phyloP scores from a whole-genome alignment of 2,888 invertebrate genomes.

The Drepanosiphum platanoidis region DNA sequence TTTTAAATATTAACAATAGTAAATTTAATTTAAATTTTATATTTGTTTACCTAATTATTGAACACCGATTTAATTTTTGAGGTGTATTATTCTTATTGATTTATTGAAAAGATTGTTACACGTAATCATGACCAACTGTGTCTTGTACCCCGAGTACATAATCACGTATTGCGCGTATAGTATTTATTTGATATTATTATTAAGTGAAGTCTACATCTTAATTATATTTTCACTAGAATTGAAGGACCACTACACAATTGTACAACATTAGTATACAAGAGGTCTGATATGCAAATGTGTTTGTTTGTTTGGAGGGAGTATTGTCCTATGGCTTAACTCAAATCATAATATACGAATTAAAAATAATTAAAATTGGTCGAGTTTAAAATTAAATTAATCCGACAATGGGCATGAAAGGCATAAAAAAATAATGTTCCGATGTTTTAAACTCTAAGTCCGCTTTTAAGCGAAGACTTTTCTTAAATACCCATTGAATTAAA shows the following conservation, averaged over 20 bases:
- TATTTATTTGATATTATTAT: too few relatives aligned
- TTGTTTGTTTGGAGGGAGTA: background rate
- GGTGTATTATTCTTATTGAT: too few relatives aligned
- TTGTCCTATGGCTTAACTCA: background rate
- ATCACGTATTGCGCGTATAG: too few relatives aligned
- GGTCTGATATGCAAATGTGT: slow-evolving; percentile 12
- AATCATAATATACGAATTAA: slow-evolving; percentile 11
- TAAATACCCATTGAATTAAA: background rate
- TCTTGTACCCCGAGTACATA: too few relatives aligned
- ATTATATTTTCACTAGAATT: background rate
- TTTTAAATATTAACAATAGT: too few relatives aligned
- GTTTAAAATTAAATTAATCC: background rate
- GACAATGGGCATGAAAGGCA: background rate
- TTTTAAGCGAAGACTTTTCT: background rate
- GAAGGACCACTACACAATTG: background rate
- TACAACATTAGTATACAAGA: too few relatives aligned
- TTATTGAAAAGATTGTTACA: too few relatives aligned
- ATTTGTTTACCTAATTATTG: too few relatives aligned
- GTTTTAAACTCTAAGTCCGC: background rate
- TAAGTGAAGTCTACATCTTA: background rate
- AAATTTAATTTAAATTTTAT: too few relatives aligned
- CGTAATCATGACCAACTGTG: too few relatives aligned
- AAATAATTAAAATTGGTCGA: slow-evolving; percentile 2
- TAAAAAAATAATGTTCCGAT: background rate
- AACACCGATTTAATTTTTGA: too few relatives aligned